phyloP scores from a whole-genome alignment of 2,797 vertebrate genomes.

The Phoebastria nigripes region DNA sequence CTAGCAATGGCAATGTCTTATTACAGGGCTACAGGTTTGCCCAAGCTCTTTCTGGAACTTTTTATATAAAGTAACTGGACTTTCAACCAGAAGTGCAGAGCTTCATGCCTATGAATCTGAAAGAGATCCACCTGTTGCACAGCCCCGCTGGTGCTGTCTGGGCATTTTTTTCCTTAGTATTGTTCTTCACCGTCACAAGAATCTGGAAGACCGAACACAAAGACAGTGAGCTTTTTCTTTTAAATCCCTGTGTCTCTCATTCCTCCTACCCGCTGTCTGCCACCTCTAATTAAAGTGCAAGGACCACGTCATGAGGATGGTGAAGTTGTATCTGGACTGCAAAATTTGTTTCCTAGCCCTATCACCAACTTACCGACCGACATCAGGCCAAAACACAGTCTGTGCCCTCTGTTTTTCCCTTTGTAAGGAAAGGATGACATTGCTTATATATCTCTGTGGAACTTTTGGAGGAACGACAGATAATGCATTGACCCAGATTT shows the following conservation, averaged over 20 bases:
- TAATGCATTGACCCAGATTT: not conserved
- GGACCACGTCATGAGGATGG: not conserved
- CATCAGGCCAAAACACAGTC: not conserved
- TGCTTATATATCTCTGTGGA: not conserved
- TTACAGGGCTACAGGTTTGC: not conserved
- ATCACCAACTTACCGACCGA: not conserved
- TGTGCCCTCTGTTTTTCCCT: not conserved
- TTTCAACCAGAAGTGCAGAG: not conserved
- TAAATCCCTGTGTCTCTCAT: not conserved
- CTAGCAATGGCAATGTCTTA: not conserved
- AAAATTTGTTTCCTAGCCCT: not conserved
- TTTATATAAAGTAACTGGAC: not conserved
- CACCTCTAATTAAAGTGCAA: constrained; percentile 12
- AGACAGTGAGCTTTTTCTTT: not conserved
- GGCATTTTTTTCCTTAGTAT: not conserved
- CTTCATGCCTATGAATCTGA: not conserved
- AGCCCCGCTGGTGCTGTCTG: not conserved
- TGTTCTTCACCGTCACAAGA: not conserved
- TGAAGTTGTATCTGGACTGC: not conserved
- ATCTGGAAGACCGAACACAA: not conserved
- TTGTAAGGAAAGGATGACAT: not conserved
- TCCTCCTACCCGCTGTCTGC: not conserved
- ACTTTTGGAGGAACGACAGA: not conserved
- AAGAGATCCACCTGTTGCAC: not conserved
- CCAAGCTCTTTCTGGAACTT: not conserved